phyloP scores from a whole-genome alignment of 2,797 vertebrate genomes.

The Paratrypauchen microcephalus region DNA sequence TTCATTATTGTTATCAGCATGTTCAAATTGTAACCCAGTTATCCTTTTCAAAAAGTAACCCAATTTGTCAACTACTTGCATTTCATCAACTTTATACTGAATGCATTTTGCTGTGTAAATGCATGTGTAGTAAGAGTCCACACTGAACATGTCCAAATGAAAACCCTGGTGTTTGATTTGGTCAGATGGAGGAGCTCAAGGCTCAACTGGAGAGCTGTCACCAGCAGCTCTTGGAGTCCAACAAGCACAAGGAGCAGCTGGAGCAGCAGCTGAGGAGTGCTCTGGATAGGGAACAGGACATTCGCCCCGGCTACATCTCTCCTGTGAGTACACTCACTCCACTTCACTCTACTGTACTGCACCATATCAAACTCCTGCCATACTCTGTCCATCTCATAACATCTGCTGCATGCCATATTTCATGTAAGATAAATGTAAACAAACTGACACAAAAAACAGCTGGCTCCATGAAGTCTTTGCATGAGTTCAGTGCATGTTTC shows the following conservation, averaged over 20 bases:
- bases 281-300: constrained; percentile 76
- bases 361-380: constrained; percentile 13
- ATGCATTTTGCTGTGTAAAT: background rate
- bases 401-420: constrained; percentile 78
- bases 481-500: constrained; percentile 82
- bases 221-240: constrained; percentile 79
- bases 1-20: no score
- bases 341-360: background rate
- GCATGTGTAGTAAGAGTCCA: background rate
- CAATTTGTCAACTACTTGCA: no score
- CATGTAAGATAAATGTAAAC: constrained; percentile 58
- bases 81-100: no score
- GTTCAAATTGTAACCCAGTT: background rate
- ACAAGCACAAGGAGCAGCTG: constrained; percentile 78
- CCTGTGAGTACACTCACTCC: constrained; percentile 70
- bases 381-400: constrained; percentile 69
- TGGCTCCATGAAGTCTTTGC: constrained; percentile 68
- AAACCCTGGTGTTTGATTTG: background rate
- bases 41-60: no score
- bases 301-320: constrained; percentile 80
- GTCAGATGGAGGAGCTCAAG: constrained; percentile 82
- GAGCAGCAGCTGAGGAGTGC: constrained; percentile 77
- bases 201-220: constrained; percentile 78
- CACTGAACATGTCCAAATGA: background rate
- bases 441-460: constrained; percentile 64